Percentiles rank a stretch among this genome's conserved stretches.
These are phyloP conservation scores for Notolepis coatsorum DNA, from an alignment of 2,797 vertebrate species.

Conservation along the genomic window DNA sequence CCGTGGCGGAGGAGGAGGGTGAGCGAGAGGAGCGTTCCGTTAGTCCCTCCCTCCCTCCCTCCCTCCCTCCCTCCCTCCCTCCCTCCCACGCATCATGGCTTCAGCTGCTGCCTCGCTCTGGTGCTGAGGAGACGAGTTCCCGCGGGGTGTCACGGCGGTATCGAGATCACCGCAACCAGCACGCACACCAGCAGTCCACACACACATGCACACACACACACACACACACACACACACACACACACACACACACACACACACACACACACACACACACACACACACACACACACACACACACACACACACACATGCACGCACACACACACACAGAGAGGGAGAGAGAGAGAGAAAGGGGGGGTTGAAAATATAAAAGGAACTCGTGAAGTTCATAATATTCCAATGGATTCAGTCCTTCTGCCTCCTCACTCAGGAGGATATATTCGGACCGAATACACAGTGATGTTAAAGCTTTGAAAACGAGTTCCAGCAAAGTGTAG, in stretches of 20 bases:
- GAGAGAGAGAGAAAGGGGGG: slow-evolving; percentile 19
- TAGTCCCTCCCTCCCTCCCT: slow-evolving; percentile 79
- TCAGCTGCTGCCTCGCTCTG: slow-evolving; percentile 50
- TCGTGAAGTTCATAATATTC: slow-evolving; percentile 23
- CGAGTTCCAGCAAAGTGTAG: no score
- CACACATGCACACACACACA: slow-evolving; percentile 8
- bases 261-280: no score
- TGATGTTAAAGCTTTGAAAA: neutral
- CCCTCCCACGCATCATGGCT: no score
- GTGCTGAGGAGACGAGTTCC: slow-evolving; percentile 65
- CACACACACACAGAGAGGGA: slow-evolving; percentile 36
- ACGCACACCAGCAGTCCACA: no score
- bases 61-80: no score
- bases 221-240: slow-evolving; percentile 1
- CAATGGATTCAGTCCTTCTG: neutral
- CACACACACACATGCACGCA: slow-evolving; percentile 4
- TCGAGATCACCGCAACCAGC: slow-evolving; percentile 59
- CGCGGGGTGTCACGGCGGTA: slow-evolving; percentile 61
- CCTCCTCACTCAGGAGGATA: neutral
- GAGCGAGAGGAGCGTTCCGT: slow-evolving; percentile 29
- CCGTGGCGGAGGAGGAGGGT: slow-evolving; percentile 34
- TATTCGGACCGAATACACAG: neutral
- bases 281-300: no score
- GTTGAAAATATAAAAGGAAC: slow-evolving; percentile 37
- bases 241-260: no score